Evolutionary conservation across 2,888 invertebrate species (phyloP), one percentile per base, ranked within the genome.

Genomic region (Cephonodes hylas): DNA sequence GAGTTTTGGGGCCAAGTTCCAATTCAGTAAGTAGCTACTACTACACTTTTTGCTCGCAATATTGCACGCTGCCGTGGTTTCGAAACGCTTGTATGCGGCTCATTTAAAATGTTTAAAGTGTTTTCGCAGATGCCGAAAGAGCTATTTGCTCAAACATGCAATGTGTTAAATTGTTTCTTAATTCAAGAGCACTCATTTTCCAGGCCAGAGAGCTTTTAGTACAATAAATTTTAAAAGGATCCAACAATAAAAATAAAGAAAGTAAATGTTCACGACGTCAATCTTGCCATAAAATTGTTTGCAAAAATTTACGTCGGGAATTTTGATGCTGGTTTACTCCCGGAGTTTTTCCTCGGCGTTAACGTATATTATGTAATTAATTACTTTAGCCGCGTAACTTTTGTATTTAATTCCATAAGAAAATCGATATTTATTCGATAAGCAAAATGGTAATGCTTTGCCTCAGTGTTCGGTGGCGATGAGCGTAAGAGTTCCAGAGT

Each of bases 1-100:
- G 68, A 81, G 81, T 66, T 72, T 84, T 66, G 85, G 84, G 59
- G 80, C 82, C 48, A 86, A 87, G 79, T 84, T 82, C 70, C 77
- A 80, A 72, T 83, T 83, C 66, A 76, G 88, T 91, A 73, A 88
- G 89, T 86, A 72, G 65, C 64, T 67, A 67, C 71, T 62, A 27
- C 27, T 22, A 27, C 27, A 27, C 48, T 53, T 56, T 56, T 58
- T 23, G 15, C 58, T 23, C 38, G 20, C 58, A 20, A 58, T 58
- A 42, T 58, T 23, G 38, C 10, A 48, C 6, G n/a, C 18, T n/a
- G 38, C 15, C 53, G n/a, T 15, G 10, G 53, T 38, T 57, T 38
- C 38, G 42, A 58, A 38, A 31, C 53, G 15, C 27, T 18, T 31
- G 48, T 48, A 48, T 44, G 45, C 38, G n/a, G 38, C 53, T 53